These are phyloP conservation scores for Dromiciops gliroides DNA, from an alignment of 2,113 vertebrate genomes.

Conservation along the genomic window DNA sequence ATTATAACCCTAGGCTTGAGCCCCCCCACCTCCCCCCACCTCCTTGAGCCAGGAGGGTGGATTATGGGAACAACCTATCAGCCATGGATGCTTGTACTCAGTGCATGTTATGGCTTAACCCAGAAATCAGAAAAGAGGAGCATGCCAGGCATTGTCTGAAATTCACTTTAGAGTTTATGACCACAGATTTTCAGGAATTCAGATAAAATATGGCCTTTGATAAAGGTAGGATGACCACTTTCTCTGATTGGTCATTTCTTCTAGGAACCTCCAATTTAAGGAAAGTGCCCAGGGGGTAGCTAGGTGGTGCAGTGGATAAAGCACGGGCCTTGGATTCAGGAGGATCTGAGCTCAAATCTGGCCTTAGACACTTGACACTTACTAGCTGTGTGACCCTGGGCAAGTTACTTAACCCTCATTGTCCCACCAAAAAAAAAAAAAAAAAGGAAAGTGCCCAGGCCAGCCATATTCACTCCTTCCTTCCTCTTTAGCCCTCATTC, in stretches of 20 bases:
- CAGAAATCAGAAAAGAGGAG: not conserved
- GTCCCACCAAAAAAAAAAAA: too few species aligned
- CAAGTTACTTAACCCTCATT: too few species aligned
- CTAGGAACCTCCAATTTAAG: not conserved
- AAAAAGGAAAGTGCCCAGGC: too few species aligned
- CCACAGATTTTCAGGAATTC: not conserved
- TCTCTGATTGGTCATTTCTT: not conserved
- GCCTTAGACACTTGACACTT: too few species aligned
- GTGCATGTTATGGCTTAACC: not conserved
- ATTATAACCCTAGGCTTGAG: not conserved
- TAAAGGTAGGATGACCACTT: not conserved
- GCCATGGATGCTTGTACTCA: not conserved
- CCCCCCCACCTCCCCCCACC: too few species aligned
- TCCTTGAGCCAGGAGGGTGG: not conserved
- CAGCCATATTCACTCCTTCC: not conserved
- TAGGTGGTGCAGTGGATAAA: too few species aligned
- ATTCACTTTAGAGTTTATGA: not conserved
- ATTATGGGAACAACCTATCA: not conserved
- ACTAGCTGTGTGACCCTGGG: too few species aligned
- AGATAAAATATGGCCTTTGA: not conserved
- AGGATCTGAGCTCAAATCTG: too few species aligned
- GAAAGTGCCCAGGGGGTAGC: too few species aligned
- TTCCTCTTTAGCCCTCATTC: not conserved
- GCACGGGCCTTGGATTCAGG: too few species aligned
- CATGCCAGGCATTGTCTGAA: not conserved